A percentile compares a stretch with the other conserved stretches of the same genome.
These are phyloP conservation scores for Hirtodrosophila alboralis DNA, from an alignment of 2,888 invertebrate genomes.

Conservation along the genomic window DNA sequence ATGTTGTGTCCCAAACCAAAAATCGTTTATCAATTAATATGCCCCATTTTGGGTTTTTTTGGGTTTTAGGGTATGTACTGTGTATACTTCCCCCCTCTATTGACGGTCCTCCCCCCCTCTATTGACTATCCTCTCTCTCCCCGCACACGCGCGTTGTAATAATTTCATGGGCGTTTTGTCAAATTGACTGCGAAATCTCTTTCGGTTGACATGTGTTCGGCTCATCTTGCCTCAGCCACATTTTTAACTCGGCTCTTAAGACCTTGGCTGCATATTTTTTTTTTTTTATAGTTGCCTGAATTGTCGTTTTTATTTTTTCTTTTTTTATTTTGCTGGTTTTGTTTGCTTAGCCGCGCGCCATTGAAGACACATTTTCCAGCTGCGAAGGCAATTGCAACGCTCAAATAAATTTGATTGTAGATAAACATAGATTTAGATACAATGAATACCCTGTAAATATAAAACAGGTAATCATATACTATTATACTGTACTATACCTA, in stretches of 20 bases:
- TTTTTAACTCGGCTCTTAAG: slow-evolving; percentile 6
- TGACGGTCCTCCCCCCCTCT: not conserved
- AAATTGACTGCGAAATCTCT: slow-evolving; percentile 73
- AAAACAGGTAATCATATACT: not conserved
- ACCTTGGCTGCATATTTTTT: slow-evolving; percentile 46
- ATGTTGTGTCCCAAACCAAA: slow-evolving; percentile 21
- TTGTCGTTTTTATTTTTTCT: slow-evolving; percentile 28
- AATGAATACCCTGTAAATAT: slow-evolving; percentile 5
- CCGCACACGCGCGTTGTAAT: slow-evolving; percentile 49
- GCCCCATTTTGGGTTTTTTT: slow-evolving; percentile 40
- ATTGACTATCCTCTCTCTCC: slow-evolving; percentile 17
- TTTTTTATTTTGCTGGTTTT: slow-evolving; percentile 15
- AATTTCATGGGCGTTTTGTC: slow-evolving; percentile 65
- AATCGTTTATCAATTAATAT: slow-evolving; percentile 62
- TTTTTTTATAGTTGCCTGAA: slow-evolving; percentile 14
- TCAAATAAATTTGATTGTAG: slow-evolving; percentile 10
- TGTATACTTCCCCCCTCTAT: slow-evolving; percentile 1
- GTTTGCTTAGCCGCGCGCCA: slow-evolving; percentile 69
- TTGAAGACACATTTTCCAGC: slow-evolving; percentile 62
- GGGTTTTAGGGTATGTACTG: too few relatives aligned
- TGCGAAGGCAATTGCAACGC: slow-evolving; percentile 22
- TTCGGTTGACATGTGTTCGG: slow-evolving; percentile 19
- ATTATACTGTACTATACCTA: too few relatives aligned
- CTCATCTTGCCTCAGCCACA: slow-evolving; percentile 4
- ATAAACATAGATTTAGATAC: not conserved